These are phyloP conservation scores for Uromys caudimaculatus DNA, from an alignment of 2,797 vertebrate species.

Conservation along the genomic window DNA sequence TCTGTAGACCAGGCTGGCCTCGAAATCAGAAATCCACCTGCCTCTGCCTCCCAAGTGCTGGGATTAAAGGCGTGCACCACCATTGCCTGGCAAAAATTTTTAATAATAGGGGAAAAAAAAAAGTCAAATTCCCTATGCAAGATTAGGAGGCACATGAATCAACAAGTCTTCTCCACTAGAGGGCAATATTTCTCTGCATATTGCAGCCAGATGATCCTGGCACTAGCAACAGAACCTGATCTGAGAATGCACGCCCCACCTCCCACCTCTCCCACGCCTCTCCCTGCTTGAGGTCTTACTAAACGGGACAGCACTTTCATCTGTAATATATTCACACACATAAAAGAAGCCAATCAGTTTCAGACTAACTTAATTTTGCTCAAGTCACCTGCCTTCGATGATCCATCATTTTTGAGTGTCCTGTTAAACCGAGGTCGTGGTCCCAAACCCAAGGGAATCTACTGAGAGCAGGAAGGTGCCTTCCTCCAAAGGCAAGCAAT, in stretches of 20 bases:
- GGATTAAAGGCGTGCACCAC: too few relatives aligned
- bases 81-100: too few relatives aligned
- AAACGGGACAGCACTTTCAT: background rate
- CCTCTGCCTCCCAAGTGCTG: too few relatives aligned
- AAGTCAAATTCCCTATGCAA: background rate
- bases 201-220: background rate
- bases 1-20: too few relatives aligned
- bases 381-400: background rate
- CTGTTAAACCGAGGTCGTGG: background rate
- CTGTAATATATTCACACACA: background rate
- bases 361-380: conserved; percentile 54
- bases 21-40: too few relatives aligned
- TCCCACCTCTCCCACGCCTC: background rate
- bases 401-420: background rate
- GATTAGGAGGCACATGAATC: background rate
- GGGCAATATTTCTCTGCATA: conserved; percentile 70
- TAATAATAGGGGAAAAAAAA: background rate
- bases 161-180: conserved; percentile 65
- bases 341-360: background rate
- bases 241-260: background rate
- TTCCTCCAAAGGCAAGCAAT: background rate
- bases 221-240: background rate
- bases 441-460: background rate
- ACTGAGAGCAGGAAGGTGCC: background rate
- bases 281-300: background rate